Conservation (phyloP, 2,888 invertebrate species). For the Zygogramma bicolorata region DNA sequence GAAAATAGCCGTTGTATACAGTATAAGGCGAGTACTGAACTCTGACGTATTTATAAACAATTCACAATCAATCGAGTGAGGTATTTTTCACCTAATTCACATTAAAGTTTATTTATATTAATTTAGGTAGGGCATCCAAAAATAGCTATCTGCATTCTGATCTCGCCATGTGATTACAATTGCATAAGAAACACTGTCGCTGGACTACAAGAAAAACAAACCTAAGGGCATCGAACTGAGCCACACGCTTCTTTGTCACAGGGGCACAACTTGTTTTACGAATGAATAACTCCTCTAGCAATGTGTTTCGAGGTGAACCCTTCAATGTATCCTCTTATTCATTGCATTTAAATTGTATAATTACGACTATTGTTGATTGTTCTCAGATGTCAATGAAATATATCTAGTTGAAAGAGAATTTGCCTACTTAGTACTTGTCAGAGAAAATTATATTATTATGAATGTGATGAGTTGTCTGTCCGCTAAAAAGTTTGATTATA, state of each 20-base stretch:
- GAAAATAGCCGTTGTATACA: not conserved
- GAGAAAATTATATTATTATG: no score
- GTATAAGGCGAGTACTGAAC: not conserved
- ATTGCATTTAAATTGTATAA: not conserved
- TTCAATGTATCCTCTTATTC: not conserved
- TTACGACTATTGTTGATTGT: not conserved
- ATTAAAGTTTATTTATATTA: constrained; percentile 14
- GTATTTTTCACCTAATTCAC: constrained; percentile 11
- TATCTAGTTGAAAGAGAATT: not conserved
- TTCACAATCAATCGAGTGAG: constrained; percentile 2
- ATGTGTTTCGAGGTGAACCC: not conserved
- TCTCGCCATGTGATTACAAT: constrained; percentile 25
- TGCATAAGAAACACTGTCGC: constrained; percentile 27
- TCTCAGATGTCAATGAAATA: not conserved
- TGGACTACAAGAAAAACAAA: constrained; percentile 29
- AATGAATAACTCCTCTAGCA: constrained; percentile 25
- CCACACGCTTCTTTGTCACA: constrained; percentile 35
- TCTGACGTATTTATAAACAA: constrained; percentile 2
- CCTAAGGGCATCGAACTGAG: constrained; percentile 34
- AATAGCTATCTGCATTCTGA: constrained; percentile 14
- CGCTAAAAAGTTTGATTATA: no score
- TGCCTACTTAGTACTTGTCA: no score
- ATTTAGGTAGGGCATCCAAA: constrained; percentile 11
- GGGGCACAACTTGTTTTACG: constrained; percentile 38
- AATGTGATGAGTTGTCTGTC: no score